Conservation (phyloP, 92 coral and sea anemone genomes). For the Desmophyllum pertusum region DNA sequence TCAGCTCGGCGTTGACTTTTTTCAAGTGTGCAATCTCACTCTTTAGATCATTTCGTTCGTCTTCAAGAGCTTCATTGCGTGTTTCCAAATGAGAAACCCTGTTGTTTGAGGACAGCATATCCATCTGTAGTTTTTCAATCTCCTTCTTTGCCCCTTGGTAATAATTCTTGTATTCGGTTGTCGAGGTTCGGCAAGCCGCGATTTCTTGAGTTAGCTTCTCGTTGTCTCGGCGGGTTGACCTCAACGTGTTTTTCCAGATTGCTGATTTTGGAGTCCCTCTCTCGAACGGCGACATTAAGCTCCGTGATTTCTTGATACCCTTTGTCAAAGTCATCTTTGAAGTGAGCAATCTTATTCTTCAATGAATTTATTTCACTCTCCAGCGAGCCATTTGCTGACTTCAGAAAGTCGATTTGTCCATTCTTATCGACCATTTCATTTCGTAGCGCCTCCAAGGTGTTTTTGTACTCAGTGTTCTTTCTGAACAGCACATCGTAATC, state of each 20-base stretch:
- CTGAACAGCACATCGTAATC: conserved; percentile 63
- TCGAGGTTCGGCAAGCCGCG: conserved; percentile 67
- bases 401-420: conserved; percentile 80
- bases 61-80: conserved; percentile 76
- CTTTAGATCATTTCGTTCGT: conserved; percentile 86
- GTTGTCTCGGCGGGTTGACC: conserved; percentile 76
- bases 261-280: conserved; percentile 73
- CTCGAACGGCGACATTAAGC: conserved; percentile 68
- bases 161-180: conserved; percentile 71
- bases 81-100: conserved; percentile 78
- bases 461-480: conserved; percentile 76
- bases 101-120: conserved; percentile 75
- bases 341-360: conserved; percentile 71
- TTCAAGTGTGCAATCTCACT: conserved; percentile 77
- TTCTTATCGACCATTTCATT: conserved; percentile 79
- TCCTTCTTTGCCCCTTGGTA: conserved; percentile 79
- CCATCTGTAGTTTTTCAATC: conserved; percentile 83
- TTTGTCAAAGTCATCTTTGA: conserved; percentile 80
- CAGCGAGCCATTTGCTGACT: conserved; percentile 72
- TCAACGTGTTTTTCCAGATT: conserved; percentile 77
- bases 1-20: conserved; percentile 79
- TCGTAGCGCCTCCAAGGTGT: conserved; percentile 69
- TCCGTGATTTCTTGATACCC: conserved; percentile 77
- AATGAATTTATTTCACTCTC: conserved; percentile 83
- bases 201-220: conserved; percentile 85